A percentile compares a stretch with the other conserved stretches of the same genome.
Evolutionary conservation across 2,797 vertebrate species (phyloP).

Genomic region (Spheniscus humboldti): DNA sequence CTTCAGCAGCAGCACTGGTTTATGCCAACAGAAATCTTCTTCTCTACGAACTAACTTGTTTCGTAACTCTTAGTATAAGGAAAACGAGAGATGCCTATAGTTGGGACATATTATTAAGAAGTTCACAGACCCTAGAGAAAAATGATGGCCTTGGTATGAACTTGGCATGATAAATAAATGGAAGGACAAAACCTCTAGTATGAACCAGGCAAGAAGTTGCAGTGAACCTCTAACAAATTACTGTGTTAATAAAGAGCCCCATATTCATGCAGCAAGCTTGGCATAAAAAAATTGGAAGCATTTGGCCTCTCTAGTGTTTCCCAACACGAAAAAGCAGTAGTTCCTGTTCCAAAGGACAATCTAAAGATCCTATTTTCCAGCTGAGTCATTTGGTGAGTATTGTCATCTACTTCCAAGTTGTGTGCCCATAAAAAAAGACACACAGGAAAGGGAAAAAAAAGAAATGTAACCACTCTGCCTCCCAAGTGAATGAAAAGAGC

Average conservation of each 20-base stretch:
- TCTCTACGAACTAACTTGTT: not conserved
- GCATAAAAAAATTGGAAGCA: not conserved
- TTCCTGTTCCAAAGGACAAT: not conserved
- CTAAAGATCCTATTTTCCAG: not conserved
- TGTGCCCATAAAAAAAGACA: not conserved
- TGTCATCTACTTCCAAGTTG: not conserved
- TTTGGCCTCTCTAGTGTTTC: not conserved
- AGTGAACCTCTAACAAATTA: not conserved
- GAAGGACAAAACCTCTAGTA: not conserved
- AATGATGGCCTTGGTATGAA: not conserved
- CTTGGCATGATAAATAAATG: not conserved
- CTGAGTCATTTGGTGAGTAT: not conserved
- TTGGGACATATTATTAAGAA: not conserved
- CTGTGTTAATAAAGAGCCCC: not conserved
- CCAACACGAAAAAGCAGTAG: not conserved
- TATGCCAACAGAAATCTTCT: not conserved
- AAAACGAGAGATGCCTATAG: not conserved
- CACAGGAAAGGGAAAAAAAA: not conserved
- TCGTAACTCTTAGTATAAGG: not conserved
- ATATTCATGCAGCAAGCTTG: not conserved
- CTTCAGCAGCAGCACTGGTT: not conserved
- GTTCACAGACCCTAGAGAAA: not conserved
- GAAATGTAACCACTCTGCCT: not conserved
- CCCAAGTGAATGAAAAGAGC: not conserved
- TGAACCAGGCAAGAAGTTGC: not conserved